Percentiles rank a stretch among this genome's conserved stretches.
Conservation (phyloP, 2,113 vertebrate species). For the Spermophilus dauricus region DNA sequence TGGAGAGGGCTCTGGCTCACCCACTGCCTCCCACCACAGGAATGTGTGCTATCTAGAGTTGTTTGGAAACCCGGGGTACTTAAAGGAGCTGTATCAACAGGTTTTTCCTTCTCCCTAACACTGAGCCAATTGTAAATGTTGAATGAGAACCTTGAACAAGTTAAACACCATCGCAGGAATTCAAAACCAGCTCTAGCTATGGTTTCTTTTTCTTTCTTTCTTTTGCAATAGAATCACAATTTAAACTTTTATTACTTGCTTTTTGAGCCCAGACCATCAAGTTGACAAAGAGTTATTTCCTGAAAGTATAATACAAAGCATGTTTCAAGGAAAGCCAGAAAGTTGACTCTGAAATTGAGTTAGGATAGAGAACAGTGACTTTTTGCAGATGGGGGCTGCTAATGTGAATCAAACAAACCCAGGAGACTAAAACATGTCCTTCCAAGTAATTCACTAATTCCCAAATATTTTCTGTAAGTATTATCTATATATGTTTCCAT, state of each 20-base stretch:
- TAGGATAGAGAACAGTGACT: neutral
- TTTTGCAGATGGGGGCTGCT: neutral
- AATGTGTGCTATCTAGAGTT: conserved; percentile 77
- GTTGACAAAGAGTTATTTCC: conserved; percentile 29
- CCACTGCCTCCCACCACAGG: conserved; percentile 76
- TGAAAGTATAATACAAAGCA: neutral
- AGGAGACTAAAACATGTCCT: neutral
- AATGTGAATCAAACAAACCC: conserved; percentile 23
- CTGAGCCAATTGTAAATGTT: conserved; percentile 64
- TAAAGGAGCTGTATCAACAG: conserved; percentile 80
- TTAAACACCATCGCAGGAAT: conserved; percentile 73
- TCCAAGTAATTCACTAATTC: neutral
- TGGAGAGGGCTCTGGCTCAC: conserved; percentile 36
- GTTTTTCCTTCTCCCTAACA: conserved; percentile 64
- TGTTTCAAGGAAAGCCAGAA: conserved; percentile 19
- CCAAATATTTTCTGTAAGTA: neutral
- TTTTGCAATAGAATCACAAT: conserved; percentile 43
- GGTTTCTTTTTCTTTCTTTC: conserved; percentile 1
- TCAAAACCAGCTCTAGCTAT: conserved; percentile 65
- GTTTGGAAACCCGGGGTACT: conserved; percentile 73
- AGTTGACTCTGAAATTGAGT: conserved; percentile 12
- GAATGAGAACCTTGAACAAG: conserved; percentile 75
- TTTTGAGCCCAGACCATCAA: neutral
- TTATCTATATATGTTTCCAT: neutral
- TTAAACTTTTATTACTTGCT: conserved; percentile 61